Base-by-base conservation (phyloP, 2,888 invertebrate genomes). In the Cheilosia impressa region DNA sequence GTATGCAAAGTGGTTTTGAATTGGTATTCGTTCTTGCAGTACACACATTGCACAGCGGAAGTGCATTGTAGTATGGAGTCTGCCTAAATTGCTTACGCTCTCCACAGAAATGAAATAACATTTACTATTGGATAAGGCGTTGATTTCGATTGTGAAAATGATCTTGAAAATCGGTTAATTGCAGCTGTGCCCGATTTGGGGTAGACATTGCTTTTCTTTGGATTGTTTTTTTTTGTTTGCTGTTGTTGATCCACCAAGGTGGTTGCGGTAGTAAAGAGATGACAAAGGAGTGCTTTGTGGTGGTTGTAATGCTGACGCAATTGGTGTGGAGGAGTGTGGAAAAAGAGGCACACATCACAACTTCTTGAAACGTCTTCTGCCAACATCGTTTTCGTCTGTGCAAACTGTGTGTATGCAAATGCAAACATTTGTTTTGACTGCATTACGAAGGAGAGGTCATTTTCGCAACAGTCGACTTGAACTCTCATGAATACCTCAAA, bases 1-100 rank as follows among this genome's bases (percentile, higher is more conserved):
- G 45, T 13, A 57, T 17, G 3, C 34, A n/a, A 4, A 31, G 24
- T 58, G 71, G 38, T 50, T 38, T 60, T 71, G 68, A 68, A 24
- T 10, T 68, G 27, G 41, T 68, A 27, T 68, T 68, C 55, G 43
- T 68, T 68, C 38, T 52, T 27, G 9, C 24, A 66, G 41, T 19
- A 19, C 24, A 31, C 7, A 57, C n/a, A 45, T 22, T 69, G 13
- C 17, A 31, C 45, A 31, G 31, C 55, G 68, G 57, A 69, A 57
- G 9, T 69, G 10, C 69, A 57, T 34, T 57, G 69, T 57, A 45
- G 57, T 47, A 69, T 34, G 57, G 57, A 69, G 47, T 57, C 55
- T 65, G 4, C 19, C 43, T 41, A 43, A 24, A 53, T 66, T 66
- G 53, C 19, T 27, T 34, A 13, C 27, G 50, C 31, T 52, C 34